Evolutionary conservation across 2,797 vertebrate species (phyloP), one percentile per base, ranked within the genome.

Genomic region (Nasua narica): DNA sequence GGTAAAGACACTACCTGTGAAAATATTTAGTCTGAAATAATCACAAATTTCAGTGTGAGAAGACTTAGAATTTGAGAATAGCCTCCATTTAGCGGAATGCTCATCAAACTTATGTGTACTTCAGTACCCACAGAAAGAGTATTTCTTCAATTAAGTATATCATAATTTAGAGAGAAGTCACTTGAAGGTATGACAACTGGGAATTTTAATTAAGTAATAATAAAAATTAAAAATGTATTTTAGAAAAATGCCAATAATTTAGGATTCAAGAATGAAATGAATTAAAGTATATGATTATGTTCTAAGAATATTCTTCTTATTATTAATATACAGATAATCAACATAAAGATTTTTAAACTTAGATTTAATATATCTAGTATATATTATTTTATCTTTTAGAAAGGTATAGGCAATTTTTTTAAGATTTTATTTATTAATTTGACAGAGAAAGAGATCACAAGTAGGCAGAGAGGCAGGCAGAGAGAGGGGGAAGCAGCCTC

Each of bases 211-310:
- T 50, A 95, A 78, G 1, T 56, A 94, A 89, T 82, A 82, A 76
- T 72, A 77, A 69, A 29, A 60, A 87, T 77, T 86, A 60, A 95
- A 96, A 67, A 29, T 69, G 11, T 15, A 56, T 88, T 88, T 95
- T 65, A 40, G 19, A 91, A 94, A 96, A 95, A 76, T 54, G 1
- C 3, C 62, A 87, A 70, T 60, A 69, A 43, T 14, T 46, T n/a
- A 87, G 18, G 21, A 81, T 87, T 87, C 52, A 19, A 77, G 43
- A 81, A 77, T n/a, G 29, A 93, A 87, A 48, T 54, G 9, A 4
- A 62, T 60, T 74, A 46, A 65, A 92, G 1, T 81, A 2, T 69
- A 4, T 56, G 3, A 77, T 2, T 60, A 48, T 62, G 18, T 87
- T 76, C 40, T 7, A 83, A 91, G 46, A 86, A 62, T n/a, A 70